Base-by-base conservation (phyloP, 2,888 invertebrate genomes). In the Xestia c-nigrum region DNA sequence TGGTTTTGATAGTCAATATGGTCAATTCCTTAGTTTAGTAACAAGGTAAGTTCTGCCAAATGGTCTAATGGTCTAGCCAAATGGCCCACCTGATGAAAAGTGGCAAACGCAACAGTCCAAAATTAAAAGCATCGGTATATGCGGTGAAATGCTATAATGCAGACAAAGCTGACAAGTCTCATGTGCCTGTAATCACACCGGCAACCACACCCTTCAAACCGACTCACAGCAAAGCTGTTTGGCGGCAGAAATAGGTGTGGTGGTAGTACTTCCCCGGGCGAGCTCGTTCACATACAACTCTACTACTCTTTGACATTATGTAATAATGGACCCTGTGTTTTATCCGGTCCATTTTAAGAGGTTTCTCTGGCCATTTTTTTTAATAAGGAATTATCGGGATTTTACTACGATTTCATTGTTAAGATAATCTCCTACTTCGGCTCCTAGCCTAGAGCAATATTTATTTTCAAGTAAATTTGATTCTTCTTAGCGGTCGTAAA, bases 151-250 rank as follows among this genome's bases (percentile, higher is more conserved):
- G 31, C 70, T n/a, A 16, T 46, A 31, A 2, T 10, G 14, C 31
- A 38, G 38, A n/a, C 31, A 46, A 16, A 46, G n/a, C 1, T 47
- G 38, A 14, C 12, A 63, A 63, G 40, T 40, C 69, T 69, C 24
- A 14, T 19, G 69, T 69, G 69, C 69, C 43, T 63, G 69, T 63
- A 70, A 63, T 9, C 24, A 21, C 43, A 21, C 43, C 63, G 63
- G 69, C 14, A 63, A 19, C 43, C 63, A 63, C 5, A 43, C 50
- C 72, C 50, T 70, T 70, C 72, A 40, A 31, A 1, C 31, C 3
- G 31, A 31, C 31, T 31, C 31, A 31, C 31, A 31, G 31, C 31
- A 31, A 31, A 31, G 31, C 31, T 3, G 31, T 31, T 31, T 31
- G 31, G 31, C 31, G 31, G 31, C 3, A 31, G 31, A 31, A 31